phyloP scores from a whole-genome alignment of 2,888 invertebrate genomes.

The Antitype chi region DNA sequence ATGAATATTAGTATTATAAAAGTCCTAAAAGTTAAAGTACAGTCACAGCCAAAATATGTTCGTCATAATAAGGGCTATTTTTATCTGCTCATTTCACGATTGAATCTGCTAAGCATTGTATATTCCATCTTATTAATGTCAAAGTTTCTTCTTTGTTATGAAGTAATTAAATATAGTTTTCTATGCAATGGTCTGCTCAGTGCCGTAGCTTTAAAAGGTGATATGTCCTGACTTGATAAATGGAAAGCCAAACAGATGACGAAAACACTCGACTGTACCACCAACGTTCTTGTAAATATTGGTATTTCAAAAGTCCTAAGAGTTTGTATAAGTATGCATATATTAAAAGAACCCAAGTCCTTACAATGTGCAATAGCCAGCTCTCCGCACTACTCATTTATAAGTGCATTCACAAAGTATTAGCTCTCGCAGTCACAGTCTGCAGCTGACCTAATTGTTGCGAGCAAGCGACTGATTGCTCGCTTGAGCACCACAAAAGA shows the following conservation, averaged over 20 bases:
- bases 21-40: not conserved
- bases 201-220: not conserved
- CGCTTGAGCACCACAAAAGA: slow-evolving; percentile 6
- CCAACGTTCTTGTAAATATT: no score
- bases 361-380: not conserved
- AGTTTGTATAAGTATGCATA: not conserved
- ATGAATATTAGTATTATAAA: not conserved
- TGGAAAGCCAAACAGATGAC: not conserved
- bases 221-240: not conserved
- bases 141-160: not conserved
- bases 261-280: no score
- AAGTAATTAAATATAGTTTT: not conserved
- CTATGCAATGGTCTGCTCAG: not conserved
- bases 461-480: slow-evolving; percentile 10
- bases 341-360: not conserved
- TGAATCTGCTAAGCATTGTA: not conserved
- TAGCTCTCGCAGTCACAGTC: not conserved
- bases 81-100: not conserved
- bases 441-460: not conserved
- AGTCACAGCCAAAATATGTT: not conserved
- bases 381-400: not conserved
- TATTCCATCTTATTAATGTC: not conserved
- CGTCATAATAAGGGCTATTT: not conserved
- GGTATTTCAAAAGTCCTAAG: not conserved
- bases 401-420: slow-evolving; percentile 1